These are phyloP conservation scores for Drosophila tanythrix DNA, from an alignment of 2,888 invertebrate genomes.

Conservation along the genomic window DNA sequence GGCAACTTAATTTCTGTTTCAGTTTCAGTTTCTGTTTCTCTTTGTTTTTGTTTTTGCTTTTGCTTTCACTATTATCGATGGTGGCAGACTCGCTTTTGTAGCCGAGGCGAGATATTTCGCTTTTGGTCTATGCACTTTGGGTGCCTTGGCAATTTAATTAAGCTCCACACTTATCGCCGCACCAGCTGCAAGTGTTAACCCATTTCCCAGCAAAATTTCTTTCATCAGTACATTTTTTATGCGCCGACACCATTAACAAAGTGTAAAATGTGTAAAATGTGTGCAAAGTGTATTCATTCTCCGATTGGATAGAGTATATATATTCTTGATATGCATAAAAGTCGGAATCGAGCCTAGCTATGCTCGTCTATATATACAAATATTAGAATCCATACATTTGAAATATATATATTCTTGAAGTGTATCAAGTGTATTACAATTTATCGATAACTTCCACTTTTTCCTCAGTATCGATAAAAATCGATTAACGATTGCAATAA, in stretches of 20 bases:
- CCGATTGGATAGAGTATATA: background rate
- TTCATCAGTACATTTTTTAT: background rate
- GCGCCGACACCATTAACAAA: background rate
- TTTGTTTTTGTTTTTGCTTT: background rate
- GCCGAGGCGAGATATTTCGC: background rate
- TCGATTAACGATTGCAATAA: background rate
- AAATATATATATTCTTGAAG: background rate
- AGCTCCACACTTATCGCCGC: conserved; percentile 69
- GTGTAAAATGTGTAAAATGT: background rate
- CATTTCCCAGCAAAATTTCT: background rate
- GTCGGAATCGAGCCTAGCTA: background rate
- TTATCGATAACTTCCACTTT: background rate
- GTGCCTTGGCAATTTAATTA: conserved; percentile 64
- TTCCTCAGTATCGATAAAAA: background rate
- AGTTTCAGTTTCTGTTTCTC: background rate
- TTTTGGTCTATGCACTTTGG: conserved; percentile 22
- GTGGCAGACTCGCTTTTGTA: background rate
- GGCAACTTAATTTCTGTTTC: conserved; percentile 30
- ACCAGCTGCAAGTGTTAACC: conserved; percentile 20
- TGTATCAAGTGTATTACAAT: background rate
- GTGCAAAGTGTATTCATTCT: background rate
- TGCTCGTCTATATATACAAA: background rate
- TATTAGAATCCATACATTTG: background rate
- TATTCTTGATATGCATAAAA: background rate
- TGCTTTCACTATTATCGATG: background rate